Evolutionary conservation across 1,140 invertebrate genomes (phyloP), one percentile per base, ranked within the genome.

Genomic region (Cydia fagiglandana): DNA sequence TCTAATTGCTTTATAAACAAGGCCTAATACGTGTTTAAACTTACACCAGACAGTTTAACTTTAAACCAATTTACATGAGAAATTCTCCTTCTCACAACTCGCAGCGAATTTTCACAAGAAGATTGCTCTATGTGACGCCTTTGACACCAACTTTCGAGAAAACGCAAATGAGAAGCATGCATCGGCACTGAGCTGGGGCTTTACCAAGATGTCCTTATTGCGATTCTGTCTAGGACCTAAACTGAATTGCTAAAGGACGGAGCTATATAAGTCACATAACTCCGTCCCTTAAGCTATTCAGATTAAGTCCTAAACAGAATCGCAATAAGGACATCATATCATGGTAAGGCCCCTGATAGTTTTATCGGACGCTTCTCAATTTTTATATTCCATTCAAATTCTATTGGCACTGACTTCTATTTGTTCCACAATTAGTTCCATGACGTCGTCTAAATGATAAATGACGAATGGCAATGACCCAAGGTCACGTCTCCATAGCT

Each of bases 71-170:
- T 70, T 70, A n/a, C 34, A 70, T 34, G 38, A 70, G 28, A 70
- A 30, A 61, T 15, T 38, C 30, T 70, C 13, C 13, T 28, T 30
- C 24, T 10, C 30, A n/a, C 28, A n/a, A 30, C 12, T 41, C 66
- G n/a, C 66, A 20, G 30, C 66, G 34, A 41, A 70, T 70, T 41
- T 70, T 70, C 66, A 17, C 66, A 70, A 45, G 66, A 70, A 13
- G 66, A 34, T 70, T 70, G 45, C 66, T 38, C 66, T 41, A n/a
- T 41, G 13, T 70, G 38, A 45, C 66, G 66, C 56, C 56, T 70
- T 70, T 41, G 66, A 20, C 66, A 70, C 34, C 17, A 41, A 70
- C 66, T 70, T 70, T 70, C 66, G 66, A 70, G 66, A 45, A 70
- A 38, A 70, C 66, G 34, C 34, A 70, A 45, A 70, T 70, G 6